Base-by-base conservation (phyloP, 2,113 vertebrate genomes). In the Elephantulus edwardii region DNA sequence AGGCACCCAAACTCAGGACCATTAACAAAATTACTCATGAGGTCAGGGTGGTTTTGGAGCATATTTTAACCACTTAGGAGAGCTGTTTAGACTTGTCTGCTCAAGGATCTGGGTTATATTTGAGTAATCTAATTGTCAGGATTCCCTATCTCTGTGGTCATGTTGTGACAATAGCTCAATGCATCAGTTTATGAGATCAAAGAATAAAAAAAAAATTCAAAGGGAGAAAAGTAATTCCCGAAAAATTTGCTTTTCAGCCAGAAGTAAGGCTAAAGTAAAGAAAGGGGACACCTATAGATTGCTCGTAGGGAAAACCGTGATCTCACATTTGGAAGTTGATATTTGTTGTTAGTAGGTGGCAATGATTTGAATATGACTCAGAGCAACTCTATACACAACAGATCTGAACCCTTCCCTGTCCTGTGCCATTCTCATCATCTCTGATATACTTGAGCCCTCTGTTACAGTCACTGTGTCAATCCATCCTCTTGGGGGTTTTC, bases 251-350 rank as follows among this genome's bases (percentile, higher is more conserved):
- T 52, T 48, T 83, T 71, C 14, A 42, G 44, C 9, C 24, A 81
- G 66, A 88, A 64, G 7, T 14, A 91, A 60, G 30, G 33, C 44
- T 26, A 33, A 38, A 2, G 17, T 1, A 9, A 82, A 33, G 33
- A 64, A 14, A 19, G 6, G 30, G 42, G 46, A 19, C 0, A 12
- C 2, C 0, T 4, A 22, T 1, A 13, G 11, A 52, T 9, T 16
- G 58, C 30, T 48, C 50, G 90, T 33, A 38, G 19, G 42, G 46
- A 22, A 26, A 46, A 64, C 17, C 3, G 1, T 10, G 52, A 46
- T 60, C 38, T 6, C 14, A 52, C 30, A 22, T 26, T n/a, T 3
- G 0, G 6, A n/a, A 8, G 11, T 14, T 33, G 30, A 26, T 13
- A n/a, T 44, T 77, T 1, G 5, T 16, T 28, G 22, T 2, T 1